Evolutionary conservation across 2,888 invertebrate genomes (phyloP).

Genomic region (Drosophila atroscutellata): DNA sequence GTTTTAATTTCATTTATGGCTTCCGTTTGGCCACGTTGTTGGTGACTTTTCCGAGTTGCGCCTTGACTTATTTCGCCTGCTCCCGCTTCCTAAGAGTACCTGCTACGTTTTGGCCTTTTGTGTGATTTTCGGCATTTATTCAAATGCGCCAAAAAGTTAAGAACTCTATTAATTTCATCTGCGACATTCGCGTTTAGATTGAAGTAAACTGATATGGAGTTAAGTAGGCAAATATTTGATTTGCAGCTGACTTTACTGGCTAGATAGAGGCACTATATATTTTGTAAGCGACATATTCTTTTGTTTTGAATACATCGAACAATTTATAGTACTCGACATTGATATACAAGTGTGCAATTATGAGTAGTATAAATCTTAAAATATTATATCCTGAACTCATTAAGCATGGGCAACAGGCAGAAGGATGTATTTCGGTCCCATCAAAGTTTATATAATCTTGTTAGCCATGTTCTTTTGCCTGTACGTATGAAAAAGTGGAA

Average conservation of each 20-base stretch:
- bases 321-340: not conserved
- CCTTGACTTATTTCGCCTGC: slow-evolving; percentile 46
- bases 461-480: not conserved
- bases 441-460: not conserved
- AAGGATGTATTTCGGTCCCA: not conserved
- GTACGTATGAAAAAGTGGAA: not conserved
- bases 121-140: slow-evolving; percentile 63
- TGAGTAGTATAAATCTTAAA: not conserved
- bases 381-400: not conserved
- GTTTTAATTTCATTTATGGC: slow-evolving; percentile 79
- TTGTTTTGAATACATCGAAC: not conserved
- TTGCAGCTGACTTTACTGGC: not conserved
- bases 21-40: slow-evolving; percentile 71
- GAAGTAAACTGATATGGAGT: not conserved
- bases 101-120: slow-evolving; percentile 42
- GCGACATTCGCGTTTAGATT: slow-evolving; percentile 39
- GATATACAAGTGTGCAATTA: not conserved
- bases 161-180: slow-evolving; percentile 69
- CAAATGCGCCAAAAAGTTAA: slow-evolving; percentile 48
- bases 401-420: not conserved
- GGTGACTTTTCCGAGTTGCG: slow-evolving; percentile 61
- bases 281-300: not conserved
- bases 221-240: not conserved
- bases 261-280: not conserved
- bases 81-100: slow-evolving; percentile 21